Evolutionary conservation across 1,140 invertebrate genomes (phyloP).

Genomic region (Trinorchestia longiramus): DNA sequence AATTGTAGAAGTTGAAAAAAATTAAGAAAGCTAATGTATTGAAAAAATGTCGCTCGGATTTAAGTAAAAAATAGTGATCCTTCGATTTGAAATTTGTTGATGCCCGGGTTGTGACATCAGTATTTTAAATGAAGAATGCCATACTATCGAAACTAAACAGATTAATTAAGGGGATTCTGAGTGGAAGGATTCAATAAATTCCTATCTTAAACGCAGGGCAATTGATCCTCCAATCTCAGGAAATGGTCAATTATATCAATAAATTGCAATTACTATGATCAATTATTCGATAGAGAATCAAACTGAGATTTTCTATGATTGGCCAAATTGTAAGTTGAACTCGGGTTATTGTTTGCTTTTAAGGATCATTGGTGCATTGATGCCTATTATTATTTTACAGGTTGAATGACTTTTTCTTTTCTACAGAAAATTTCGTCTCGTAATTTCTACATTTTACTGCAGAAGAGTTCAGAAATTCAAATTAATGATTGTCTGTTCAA

Average conservation of each 20-base stretch:
- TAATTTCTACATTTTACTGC: background rate
- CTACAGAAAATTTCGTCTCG: too few species aligned
- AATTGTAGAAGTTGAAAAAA: background rate
- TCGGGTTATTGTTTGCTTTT: background rate
- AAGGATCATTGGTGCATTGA: background rate
- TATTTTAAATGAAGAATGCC: background rate
- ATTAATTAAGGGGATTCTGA: background rate
- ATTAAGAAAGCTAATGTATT: background rate
- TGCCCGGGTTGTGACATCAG: background rate
- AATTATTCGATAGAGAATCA: background rate
- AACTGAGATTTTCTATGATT: background rate
- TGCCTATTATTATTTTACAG: background rate
- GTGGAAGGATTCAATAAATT: background rate
- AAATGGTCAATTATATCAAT: background rate
- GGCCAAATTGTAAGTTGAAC: background rate
- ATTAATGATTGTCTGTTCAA: background rate
- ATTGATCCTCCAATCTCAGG: background rate
- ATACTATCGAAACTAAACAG: background rate
- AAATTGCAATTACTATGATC: conserved; percentile 9
- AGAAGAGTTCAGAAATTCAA: background rate
- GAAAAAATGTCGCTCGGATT: background rate
- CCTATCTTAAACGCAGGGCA: background rate
- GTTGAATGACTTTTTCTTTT: too few species aligned
- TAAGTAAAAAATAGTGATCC: background rate
- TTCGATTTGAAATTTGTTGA: background rate